A percentile compares a stretch with the other conserved stretches of the same genome.
phyloP scores from a whole-genome alignment of 1,140 invertebrate genomes.

The Colletes gigas region DNA sequence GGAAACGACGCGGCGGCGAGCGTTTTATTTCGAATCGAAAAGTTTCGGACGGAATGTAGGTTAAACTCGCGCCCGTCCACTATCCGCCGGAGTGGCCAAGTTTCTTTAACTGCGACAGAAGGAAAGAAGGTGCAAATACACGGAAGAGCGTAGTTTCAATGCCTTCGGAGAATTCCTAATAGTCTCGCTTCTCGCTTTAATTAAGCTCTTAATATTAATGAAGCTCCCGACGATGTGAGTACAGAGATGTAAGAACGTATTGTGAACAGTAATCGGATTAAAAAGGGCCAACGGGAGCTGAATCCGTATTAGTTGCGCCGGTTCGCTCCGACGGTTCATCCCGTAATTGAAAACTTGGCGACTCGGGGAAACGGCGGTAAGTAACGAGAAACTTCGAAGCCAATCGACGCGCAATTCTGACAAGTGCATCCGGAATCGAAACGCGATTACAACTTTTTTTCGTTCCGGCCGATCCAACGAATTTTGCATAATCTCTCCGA shows the following conservation, averaged over 20 bases:
- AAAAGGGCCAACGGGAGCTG: constrained; percentile 30
- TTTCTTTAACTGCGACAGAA: not conserved
- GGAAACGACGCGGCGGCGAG: no score
- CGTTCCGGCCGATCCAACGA: not conserved
- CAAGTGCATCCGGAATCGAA: not conserved
- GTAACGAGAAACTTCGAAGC: constrained; percentile 34
- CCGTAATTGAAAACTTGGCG: constrained; percentile 45
- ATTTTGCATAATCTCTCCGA: not conserved
- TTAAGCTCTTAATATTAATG: constrained; percentile 64
- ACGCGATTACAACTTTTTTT: not conserved
- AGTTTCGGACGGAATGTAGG: not conserved
- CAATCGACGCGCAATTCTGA: constrained; percentile 12
- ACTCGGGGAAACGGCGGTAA: not conserved
- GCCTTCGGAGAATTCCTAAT: constrained; percentile 33
- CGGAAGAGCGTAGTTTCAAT: constrained; percentile 9
- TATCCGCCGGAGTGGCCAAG: not conserved
- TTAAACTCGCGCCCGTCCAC: not conserved
- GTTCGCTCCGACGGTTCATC: constrained; percentile 24
- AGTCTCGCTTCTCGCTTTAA: constrained; percentile 47
- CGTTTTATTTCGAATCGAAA: constrained; percentile 20
- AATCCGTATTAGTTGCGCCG: constrained; percentile 53
- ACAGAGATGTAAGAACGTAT: constrained; percentile 41
- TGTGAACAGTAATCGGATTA: constrained; percentile 54
- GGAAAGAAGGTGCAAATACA: constrained; percentile 23
- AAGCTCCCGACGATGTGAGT: constrained; percentile 34